Evolutionary conservation across 2,797 vertebrate species (phyloP), one percentile per base, ranked within the genome.

Genomic region (Hephaestus fuliginosus): DNA sequence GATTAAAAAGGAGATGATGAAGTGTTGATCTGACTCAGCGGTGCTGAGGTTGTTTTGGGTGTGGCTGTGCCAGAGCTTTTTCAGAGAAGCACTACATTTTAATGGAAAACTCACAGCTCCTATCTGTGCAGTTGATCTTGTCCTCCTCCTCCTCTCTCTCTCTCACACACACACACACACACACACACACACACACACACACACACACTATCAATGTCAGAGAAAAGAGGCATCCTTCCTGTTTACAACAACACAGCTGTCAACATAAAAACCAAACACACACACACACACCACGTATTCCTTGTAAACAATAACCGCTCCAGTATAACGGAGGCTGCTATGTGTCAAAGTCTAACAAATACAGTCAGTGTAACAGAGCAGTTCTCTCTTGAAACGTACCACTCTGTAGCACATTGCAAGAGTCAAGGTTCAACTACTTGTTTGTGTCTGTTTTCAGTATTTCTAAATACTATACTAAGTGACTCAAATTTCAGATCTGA

Each of bases 171-270:
- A 57, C 36, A 36, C 65, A 41, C 53, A n/a, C 14, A 48, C 49
- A 76, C 52, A 69, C 70, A 76, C 22, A n/a, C 20, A 44, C 14
- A 13, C 20, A 57, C 36, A 36, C 65, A 41, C 53, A n/a, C 14
- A 48, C 49, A 76, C 52, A 69, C 70, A 76, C 22, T 3, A 48
- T n/a, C 55, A 30, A 39, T 67, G 43, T 64, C 56, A 71, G 12
- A 68, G 28, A 77, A 78, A 69, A 62, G 63, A 79, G 39, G 25
- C 51, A 80, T 84, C 46, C 80, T 90, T 90, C 80, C 87, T 91
- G 90, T 90, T 92, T 89, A 88, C 49, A 64, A 83, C 58, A 76
- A 71, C 65, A 57, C 66, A 85, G 86, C 86, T 82, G 89, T 76
- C 53, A 60, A 63, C 36, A 78, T 60, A 65, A 70, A 52, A 71